Evolutionary conservation across 2,888 invertebrate genomes (phyloP).

Genomic region (Ormyrus labotus): DNA sequence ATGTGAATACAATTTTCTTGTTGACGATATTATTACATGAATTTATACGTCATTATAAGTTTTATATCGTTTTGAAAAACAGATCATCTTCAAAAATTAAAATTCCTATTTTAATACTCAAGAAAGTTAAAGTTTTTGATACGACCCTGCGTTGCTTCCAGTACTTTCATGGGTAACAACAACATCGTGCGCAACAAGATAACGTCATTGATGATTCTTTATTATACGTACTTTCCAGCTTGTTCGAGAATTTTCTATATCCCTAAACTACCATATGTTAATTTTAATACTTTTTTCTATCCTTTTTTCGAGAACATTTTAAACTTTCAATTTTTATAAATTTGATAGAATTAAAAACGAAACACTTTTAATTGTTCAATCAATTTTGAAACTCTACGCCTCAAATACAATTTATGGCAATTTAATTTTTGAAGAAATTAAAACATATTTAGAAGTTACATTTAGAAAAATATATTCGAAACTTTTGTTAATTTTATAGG

Average conservation of each 20-base stretch:
- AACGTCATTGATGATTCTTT: conserved; percentile 10
- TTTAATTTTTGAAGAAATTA: background rate
- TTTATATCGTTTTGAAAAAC: too few species aligned
- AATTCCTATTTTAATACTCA: background rate
- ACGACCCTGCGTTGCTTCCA: conserved; percentile 23
- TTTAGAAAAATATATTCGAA: background rate
- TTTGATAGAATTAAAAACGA: background rate
- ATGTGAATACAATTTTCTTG: too few species aligned
- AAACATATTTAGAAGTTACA: background rate
- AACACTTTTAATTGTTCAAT: background rate
- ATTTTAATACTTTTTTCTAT: too few species aligned
- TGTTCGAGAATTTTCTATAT: background rate
- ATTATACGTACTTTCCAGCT: conserved; percentile 11
- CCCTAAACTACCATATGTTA: background rate
- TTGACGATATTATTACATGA: too few species aligned
- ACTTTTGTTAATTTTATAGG: background rate
- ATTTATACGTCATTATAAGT: too few species aligned
- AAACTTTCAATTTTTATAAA: background rate
- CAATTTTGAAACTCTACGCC: too few species aligned
- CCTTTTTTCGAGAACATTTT: background rate
- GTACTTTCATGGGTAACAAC: background rate
- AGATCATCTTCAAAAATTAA: too few species aligned
- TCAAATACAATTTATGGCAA: too few species aligned
- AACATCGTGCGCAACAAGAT: conserved; percentile 23
- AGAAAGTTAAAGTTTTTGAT: background rate